phyloP scores from a whole-genome alignment of 2,888 invertebrate genomes.

The Digitonthophagus gazella region DNA sequence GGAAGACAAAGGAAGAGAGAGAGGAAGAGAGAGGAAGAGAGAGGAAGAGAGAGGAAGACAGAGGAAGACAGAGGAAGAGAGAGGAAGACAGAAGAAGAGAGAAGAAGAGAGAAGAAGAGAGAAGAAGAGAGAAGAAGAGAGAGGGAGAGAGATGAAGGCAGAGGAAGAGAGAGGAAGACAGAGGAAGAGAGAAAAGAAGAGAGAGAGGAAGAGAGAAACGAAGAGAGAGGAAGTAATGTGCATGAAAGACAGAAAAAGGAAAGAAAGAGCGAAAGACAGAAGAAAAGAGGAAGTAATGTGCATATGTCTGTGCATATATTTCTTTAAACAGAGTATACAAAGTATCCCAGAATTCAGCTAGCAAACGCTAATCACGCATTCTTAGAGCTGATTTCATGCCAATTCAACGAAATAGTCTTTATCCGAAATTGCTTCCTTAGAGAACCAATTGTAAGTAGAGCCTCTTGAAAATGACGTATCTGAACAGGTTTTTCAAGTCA shows the following conservation, averaged over 20 bases:
- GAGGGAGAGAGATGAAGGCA: slow-evolving; percentile 1
- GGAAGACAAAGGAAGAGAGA: slow-evolving; percentile 17
- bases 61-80: slow-evolving; percentile 5
- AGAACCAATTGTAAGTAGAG: too few species aligned
- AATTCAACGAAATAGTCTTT: too few species aligned
- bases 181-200: neutral
- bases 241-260: slow-evolving; percentile 2
- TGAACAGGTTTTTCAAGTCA: too few species aligned
- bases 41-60: neutral
- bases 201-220: neutral
- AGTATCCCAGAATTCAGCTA: too few species aligned
- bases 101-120: neutral
- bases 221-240: slow-evolving; percentile 1
- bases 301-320: too few species aligned
- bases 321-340: too few species aligned
- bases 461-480: too few species aligned
- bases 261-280: slow-evolving; percentile 3
- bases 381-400: too few species aligned
- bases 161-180: neutral
- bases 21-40: slow-evolving; percentile 5
- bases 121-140: slow-evolving; percentile 1
- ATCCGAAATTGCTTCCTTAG: too few species aligned
- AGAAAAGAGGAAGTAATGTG: slow-evolving; percentile 2
- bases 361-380: too few species aligned
- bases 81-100: neutral